These are phyloP conservation scores for Agonopterix heracliana DNA, from an alignment of 2,888 invertebrate genomes.

Conservation along the genomic window DNA sequence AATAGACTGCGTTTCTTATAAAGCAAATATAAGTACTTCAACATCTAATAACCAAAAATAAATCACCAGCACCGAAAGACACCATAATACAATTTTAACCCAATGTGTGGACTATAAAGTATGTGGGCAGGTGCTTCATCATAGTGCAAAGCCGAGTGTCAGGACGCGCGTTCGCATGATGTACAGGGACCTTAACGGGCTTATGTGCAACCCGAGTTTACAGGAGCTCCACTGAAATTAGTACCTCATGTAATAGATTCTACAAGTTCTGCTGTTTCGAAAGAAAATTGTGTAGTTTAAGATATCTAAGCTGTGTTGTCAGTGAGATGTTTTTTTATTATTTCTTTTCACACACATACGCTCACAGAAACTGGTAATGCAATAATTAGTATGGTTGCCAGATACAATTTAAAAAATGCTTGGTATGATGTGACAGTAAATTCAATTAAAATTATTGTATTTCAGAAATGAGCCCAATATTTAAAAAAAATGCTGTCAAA, in stretches of 20 bases:
- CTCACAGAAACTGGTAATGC: too few relatives aligned
- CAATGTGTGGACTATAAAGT: slow-evolving; percentile 62
- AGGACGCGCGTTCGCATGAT: slow-evolving; percentile 53
- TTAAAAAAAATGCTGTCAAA: too few relatives aligned
- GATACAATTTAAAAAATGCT: too few relatives aligned
- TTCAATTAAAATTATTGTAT: too few relatives aligned
- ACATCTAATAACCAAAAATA: slow-evolving; percentile 10
- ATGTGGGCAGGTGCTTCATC: slow-evolving; percentile 71
- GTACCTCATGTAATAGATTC: slow-evolving; percentile 51
- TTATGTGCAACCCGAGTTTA: slow-evolving; percentile 39
- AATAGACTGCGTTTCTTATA: too few relatives aligned
- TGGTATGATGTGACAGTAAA: too few relatives aligned
- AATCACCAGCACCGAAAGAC: not conserved
- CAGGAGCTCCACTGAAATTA: slow-evolving; percentile 46
- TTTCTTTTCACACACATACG: too few relatives aligned
- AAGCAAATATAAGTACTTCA: too few relatives aligned
- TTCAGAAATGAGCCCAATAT: too few relatives aligned
- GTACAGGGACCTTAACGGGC: slow-evolving; percentile 60
- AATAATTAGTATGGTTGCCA: too few relatives aligned
- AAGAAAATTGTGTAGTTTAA: not conserved
- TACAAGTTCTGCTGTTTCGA: not conserved
- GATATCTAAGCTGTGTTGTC: not conserved
- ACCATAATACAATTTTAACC: slow-evolving; percentile 47
- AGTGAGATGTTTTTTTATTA: too few relatives aligned
- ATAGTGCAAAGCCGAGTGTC: slow-evolving; percentile 66